phyloP scores from a whole-genome alignment of 2,797 vertebrate genomes.

The Oceanodroma leucorhoa region DNA sequence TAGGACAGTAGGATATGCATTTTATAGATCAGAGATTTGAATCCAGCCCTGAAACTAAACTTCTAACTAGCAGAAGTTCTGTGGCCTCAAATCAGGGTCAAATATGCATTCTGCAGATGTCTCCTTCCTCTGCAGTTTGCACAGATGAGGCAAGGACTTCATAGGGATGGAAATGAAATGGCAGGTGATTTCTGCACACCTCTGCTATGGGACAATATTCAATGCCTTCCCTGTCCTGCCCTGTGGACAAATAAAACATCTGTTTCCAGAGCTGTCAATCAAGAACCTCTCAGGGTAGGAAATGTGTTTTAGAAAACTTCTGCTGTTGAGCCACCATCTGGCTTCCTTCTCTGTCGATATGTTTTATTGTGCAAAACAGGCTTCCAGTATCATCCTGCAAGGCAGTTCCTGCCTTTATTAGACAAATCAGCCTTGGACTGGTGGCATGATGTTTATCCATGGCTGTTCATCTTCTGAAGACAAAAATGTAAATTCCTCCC shows the following conservation, averaged over 20 bases:
- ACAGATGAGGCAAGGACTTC: neutral
- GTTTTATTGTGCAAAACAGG: neutral
- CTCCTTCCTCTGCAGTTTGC: neutral
- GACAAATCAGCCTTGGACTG: neutral
- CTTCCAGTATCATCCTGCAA: neutral
- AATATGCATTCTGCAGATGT: neutral
- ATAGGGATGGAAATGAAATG: neutral
- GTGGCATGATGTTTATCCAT: neutral
- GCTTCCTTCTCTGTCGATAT: conserved; percentile 46
- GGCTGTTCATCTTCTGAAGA: neutral
- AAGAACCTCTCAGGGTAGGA: conserved; percentile 45
- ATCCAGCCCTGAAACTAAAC: neutral
- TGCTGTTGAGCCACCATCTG: conserved; percentile 66
- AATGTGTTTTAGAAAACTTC: conserved; percentile 52
- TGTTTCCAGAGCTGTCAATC: conserved; percentile 39
- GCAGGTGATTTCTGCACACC: neutral
- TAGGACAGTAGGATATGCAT: neutral
- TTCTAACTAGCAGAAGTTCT: neutral
- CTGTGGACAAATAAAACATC: neutral
- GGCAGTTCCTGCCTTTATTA: neutral
- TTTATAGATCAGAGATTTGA: neutral
- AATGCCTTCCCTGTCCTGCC: neutral
- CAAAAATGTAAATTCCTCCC: neutral
- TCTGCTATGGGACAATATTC: neutral
- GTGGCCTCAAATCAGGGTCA: neutral